Conservation (phyloP, 2,113 vertebrate genomes). For the Cyprinodon variegatus region DNA sequence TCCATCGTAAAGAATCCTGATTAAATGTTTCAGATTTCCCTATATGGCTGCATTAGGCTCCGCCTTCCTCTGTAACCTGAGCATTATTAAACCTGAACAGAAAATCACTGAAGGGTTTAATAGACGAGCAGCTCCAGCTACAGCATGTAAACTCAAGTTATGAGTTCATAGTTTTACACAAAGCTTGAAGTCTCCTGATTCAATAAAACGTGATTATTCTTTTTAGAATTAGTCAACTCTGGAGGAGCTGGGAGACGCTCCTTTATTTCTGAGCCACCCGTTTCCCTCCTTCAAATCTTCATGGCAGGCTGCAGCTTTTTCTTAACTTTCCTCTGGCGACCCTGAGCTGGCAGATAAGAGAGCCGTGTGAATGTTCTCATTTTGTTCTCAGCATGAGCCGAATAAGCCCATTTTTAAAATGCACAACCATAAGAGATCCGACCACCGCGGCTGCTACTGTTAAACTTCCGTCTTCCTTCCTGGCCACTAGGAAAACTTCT, state of each 20-base stretch:
- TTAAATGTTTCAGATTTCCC: too few species aligned
- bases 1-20: too few species aligned
- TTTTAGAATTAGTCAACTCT: background rate
- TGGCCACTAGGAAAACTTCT: background rate
- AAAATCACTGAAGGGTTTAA: background rate
- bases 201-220: background rate
- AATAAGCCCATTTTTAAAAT: slow-evolving; percentile 2
- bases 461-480: background rate
- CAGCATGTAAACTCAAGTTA: background rate
- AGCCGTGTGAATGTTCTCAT: background rate
- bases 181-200: background rate
- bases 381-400: slow-evolving; percentile 1
- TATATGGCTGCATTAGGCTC: too few species aligned
- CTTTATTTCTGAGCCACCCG: background rate
- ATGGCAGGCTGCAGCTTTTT: background rate
- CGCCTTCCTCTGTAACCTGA: too few species aligned
- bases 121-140: background rate
- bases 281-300: background rate
- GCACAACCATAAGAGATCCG: background rate
- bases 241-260: too few species aligned
- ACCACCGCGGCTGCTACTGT: background rate
- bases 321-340: background rate
- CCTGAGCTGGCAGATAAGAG: slow-evolving; percentile 3
- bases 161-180: too few species aligned
- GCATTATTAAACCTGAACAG: too few species aligned